phyloP scores from a whole-genome alignment of 2,888 invertebrate genomes.

The Pedicia rivosa region DNA sequence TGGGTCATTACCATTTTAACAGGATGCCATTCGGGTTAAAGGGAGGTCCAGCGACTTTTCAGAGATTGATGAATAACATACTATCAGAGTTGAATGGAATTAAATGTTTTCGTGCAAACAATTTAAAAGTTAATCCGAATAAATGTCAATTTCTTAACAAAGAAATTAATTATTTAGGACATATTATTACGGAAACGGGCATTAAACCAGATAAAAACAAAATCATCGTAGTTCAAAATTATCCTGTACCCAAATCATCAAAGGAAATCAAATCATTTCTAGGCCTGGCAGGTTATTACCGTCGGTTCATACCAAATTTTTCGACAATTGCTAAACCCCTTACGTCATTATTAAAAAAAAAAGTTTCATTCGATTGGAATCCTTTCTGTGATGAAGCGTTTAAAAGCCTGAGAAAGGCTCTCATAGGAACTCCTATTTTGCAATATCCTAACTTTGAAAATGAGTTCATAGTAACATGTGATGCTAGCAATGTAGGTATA shows the following conservation, averaged over 20 bases:
- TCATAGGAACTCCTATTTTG: not conserved
- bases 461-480: not conserved
- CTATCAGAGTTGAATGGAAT: conserved; percentile 13
- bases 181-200: conserved; percentile 11
- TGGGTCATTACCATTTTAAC: conserved; percentile 13
- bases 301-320: not conserved
- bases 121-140: conserved; percentile 14
- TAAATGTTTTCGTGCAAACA: conserved; percentile 9
- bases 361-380: not conserved
- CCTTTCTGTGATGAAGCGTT: not conserved
- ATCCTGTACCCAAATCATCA: conserved; percentile 10
- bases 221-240: conserved; percentile 11
- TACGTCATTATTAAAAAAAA: not conserved
- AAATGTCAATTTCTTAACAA: conserved; percentile 15
- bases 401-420: not conserved
- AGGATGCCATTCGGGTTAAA: conserved; percentile 15
- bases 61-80: conserved; percentile 17
- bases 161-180: conserved; percentile 15
- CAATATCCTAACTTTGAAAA: not conserved
- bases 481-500: not conserved
- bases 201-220: conserved; percentile 14
- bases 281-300: conserved; percentile 13
- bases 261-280: conserved; percentile 16
- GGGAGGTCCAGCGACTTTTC: conserved; percentile 18
- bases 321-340: not conserved